Conservation (phyloP, 1,140 invertebrate genomes). For the Zaprionus vittiger region DNA sequence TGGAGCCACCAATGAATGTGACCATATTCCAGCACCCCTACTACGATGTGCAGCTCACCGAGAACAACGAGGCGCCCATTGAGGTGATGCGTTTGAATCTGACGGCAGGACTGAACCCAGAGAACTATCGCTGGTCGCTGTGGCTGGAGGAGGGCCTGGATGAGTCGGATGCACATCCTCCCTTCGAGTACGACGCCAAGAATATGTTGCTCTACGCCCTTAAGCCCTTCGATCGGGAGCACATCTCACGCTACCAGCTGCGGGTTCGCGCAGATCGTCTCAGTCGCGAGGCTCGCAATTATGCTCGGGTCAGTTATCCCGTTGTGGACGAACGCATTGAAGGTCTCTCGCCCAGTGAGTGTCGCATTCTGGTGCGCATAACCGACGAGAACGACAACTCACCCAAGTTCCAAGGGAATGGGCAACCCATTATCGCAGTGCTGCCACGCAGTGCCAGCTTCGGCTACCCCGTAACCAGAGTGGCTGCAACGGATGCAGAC, state of each 20-base stretch:
- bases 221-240: slow-evolving; percentile 89
- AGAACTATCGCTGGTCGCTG: slow-evolving; percentile 77
- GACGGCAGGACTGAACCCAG: slow-evolving; percentile 85
- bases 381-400: slow-evolving; percentile 93
- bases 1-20: slow-evolving; percentile 57
- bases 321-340: slow-evolving; percentile 88
- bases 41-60: slow-evolving; percentile 91
- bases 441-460: slow-evolving; percentile 91
- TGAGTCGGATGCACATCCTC: slow-evolving; percentile 76
- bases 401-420: slow-evolving; percentile 89
- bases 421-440: slow-evolving; percentile 90
- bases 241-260: slow-evolving; percentile 87
- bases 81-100: slow-evolving; percentile 89
- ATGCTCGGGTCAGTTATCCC: slow-evolving; percentile 90
- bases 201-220: slow-evolving; percentile 90
- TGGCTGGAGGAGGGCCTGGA: slow-evolving; percentile 72
- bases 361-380: slow-evolving; percentile 88
- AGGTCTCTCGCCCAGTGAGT: slow-evolving; percentile 86
- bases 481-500: slow-evolving; percentile 91
- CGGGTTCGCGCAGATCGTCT: slow-evolving; percentile 87
- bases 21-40: slow-evolving; percentile 89
- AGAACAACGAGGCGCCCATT: slow-evolving; percentile 89
- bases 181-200: slow-evolving; percentile 89
- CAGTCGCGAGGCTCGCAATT: slow-evolving; percentile 85
- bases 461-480: slow-evolving; percentile 90